Conservation (phyloP, 2,113 vertebrate genomes). For the Spea bombifrons region DNA sequence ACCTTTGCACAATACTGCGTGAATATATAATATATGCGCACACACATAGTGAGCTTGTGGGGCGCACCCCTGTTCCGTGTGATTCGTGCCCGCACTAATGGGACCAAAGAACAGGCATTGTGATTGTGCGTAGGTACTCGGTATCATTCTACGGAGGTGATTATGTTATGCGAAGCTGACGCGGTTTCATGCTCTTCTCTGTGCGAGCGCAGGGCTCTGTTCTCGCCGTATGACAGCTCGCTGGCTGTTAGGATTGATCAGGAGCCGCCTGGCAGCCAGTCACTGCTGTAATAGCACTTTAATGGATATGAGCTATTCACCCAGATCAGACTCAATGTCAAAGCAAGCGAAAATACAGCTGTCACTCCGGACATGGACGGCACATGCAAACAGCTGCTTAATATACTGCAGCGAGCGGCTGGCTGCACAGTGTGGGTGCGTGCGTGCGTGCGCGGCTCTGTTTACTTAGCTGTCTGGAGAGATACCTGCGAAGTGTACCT, state of each 20-base stretch:
- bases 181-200: conserved; percentile 14
- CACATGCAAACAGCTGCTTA: conserved; percentile 76
- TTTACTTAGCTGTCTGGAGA: conserved; percentile 47
- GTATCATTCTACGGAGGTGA: background rate
- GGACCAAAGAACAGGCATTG: background rate
- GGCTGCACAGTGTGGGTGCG: conserved; percentile 43
- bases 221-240: conserved; percentile 73
- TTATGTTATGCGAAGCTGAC: conserved; percentile 8
- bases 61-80: too few species aligned
- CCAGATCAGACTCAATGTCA: conserved; percentile 84
- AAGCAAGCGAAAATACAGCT: conserved; percentile 84
- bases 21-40: too few species aligned
- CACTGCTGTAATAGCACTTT: conserved; percentile 85
- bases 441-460: conserved; percentile 24
- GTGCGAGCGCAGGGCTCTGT: conserved; percentile 7
- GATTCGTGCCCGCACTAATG: too few species aligned
- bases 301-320: conserved; percentile 86
- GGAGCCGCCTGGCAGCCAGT: conserved; percentile 83
- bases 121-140: background rate
- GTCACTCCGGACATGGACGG: conserved; percentile 79
- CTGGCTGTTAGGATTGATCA: conserved; percentile 89
- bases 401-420: conserved; percentile 54
- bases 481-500: conserved; percentile 29
- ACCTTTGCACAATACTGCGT: too few species aligned
- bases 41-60: too few species aligned